Evolutionary conservation across 1,140 invertebrate genomes (phyloP).

Genomic region (Platyscapa corneri): DNA sequence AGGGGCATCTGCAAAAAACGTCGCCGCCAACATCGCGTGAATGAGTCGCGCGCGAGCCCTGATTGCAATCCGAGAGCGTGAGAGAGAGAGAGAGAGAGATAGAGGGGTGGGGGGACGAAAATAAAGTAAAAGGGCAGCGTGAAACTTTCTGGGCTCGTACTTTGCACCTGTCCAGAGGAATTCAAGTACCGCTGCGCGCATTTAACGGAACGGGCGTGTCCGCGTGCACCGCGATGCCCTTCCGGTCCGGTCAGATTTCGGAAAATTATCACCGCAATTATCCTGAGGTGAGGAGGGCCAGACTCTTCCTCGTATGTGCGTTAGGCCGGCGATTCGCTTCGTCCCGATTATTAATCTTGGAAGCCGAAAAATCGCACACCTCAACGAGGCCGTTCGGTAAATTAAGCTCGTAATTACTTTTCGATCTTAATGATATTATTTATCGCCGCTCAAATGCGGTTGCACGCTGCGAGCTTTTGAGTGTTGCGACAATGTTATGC

Average conservation of each 20-base stretch:
- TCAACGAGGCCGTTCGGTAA: not conserved
- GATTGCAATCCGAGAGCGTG: too few relatives aligned
- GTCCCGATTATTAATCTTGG: not conserved
- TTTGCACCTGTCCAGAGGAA: constrained; percentile 26
- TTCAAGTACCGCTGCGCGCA: not conserved
- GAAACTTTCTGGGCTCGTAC: not conserved
- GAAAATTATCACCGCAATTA: constrained; percentile 11
- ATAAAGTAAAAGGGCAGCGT: too few relatives aligned
- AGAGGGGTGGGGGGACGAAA: too few relatives aligned
- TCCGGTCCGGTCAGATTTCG: not conserved
- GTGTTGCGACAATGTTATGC: not conserved
- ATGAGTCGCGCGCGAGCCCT: not conserved
- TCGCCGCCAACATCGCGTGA: not conserved
- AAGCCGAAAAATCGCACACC: too few relatives aligned
- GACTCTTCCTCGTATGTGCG: too few relatives aligned
- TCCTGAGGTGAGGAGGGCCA: too few relatives aligned
- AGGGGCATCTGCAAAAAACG: not conserved
- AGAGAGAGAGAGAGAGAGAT: too few relatives aligned
- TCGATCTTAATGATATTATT: constrained; percentile 3
- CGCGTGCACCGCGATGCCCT: too few relatives aligned
- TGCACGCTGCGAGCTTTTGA: not conserved
- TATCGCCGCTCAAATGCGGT: not conserved
- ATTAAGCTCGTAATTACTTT: not conserved
- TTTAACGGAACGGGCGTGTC: not conserved
- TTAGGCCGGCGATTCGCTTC: not conserved